Evolutionary conservation across 2,113 vertebrate species (phyloP), one percentile per base, ranked within the genome.

Genomic region (Castor canadensis): DNA sequence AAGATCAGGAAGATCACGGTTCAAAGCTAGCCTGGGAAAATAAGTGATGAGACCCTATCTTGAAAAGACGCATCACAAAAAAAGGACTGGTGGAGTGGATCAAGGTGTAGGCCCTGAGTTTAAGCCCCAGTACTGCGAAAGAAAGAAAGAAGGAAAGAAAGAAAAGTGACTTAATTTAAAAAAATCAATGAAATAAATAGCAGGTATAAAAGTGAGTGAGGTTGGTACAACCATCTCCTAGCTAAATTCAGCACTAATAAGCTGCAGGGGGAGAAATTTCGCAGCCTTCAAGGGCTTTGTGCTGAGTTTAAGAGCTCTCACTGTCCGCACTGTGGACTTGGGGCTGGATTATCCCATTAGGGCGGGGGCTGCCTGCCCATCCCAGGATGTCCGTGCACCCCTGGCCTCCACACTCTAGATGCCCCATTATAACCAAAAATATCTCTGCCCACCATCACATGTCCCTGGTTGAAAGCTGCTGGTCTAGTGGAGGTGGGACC

Each of bases 321-420:
- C 5, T 9, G n/a, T 17, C 10, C 9, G 45, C 24, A 0, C 2
- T 4, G 0, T 2, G 1, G 20, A 30, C 11, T 5, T 16, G 38
- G 12, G 10, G 22, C 60, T 32, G 2, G 49, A 1, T 22, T 5
- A 0, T 19, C 43, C 10, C 30, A 11, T 20, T 30, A 26, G 54
- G 32, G 19, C 0, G 15, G 26, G 30, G n/a, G 19, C 30, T 28
- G 43, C 24, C 3, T 26, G n/a, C 3, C 13, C 15, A 7, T 12
- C 7, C 7, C 8, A 3, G 67, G 67, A 24, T 5, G 3, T 2
- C n/a, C n/a, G n/a, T 1, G 15, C 35, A 9, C 56, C 4, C 28
- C 28, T 15, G 6, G 45, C 26, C 54, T 12, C 54, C 54, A 56
- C 54, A 56, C n/a, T n/a, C n/a, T n/a, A n/a, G n/a, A n/a, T n/a